phyloP scores from a whole-genome alignment of 1,140 invertebrate genomes.

The Platorchestia sp. region DNA sequence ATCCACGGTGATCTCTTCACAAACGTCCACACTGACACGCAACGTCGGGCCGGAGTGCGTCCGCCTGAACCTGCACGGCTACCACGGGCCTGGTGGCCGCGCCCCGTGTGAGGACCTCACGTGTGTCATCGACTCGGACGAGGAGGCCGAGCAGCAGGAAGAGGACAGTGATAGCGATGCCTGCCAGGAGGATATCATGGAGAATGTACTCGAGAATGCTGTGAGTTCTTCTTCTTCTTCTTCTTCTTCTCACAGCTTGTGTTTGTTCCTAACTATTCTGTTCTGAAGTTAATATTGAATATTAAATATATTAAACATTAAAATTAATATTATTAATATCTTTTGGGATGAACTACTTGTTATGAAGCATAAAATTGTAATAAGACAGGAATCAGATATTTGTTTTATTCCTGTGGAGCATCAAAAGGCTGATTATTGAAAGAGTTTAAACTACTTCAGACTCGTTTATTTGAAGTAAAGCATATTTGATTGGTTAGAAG shows the following conservation, averaged over 20 bases:
- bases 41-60: constrained; percentile 80
- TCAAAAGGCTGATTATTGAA: too few relatives aligned
- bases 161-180: constrained; percentile 70
- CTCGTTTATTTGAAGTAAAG: background rate
- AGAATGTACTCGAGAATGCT: constrained; percentile 65
- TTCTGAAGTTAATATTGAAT: too few relatives aligned
- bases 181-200: constrained; percentile 62
- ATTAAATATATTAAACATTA: too few relatives aligned
- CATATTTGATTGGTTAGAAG: background rate
- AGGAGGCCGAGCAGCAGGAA: constrained; percentile 72
- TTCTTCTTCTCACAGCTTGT: too few relatives aligned
- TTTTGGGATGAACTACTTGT: too few relatives aligned
- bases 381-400: too few relatives aligned
- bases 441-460: too few relatives aligned
- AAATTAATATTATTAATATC: too few relatives aligned
- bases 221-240: constrained; percentile 56
- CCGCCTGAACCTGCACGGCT: constrained; percentile 62
- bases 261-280: too few relatives aligned
- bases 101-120: constrained; percentile 64
- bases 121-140: constrained; percentile 66
- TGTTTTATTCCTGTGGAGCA: too few relatives aligned
- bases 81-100: background rate
- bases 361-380: too few relatives aligned
- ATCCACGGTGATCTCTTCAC: constrained; percentile 95
- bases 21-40: constrained; percentile 94